A percentile compares a stretch with the other conserved stretches of the same genome.
Conservation (phyloP, 2,888 invertebrate species). For the Drosophila affinis region DNA sequence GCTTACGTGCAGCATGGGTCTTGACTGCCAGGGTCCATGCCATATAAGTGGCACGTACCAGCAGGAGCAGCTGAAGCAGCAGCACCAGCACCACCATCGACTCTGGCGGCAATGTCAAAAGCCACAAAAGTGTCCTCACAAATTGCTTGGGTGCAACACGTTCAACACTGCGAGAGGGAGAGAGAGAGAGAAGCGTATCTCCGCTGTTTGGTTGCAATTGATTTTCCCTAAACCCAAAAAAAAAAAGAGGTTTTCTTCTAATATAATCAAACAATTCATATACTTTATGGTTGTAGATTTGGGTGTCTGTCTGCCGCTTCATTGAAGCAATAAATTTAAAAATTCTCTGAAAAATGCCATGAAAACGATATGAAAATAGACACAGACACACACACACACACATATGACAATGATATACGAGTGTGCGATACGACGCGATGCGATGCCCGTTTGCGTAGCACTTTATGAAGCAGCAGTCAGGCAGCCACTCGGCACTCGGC, state of each 20-base stretch:
- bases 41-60: conserved; percentile 72
- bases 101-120: conserved; percentile 14
- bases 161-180: conserved; percentile 23
- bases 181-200: conserved; percentile 2
- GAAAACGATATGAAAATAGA: conserved; percentile 49
- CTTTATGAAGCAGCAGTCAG: conserved; percentile 23
- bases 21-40: conserved; percentile 21
- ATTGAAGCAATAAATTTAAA: conserved; percentile 75
- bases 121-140: conserved; percentile 68
- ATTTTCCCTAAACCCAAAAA: conserved; percentile 51
- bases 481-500: conserved; percentile 28
- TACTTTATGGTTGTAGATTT: conserved; percentile 34
- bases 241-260: conserved; percentile 14
- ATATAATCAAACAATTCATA: conserved; percentile 54
- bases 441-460: conserved; percentile 25
- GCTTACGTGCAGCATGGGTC: conserved; percentile 72
- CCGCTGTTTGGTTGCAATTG: conserved; percentile 63
- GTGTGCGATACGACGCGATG: not conserved
- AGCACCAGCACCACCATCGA: conserved; percentile 6
- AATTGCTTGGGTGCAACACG: conserved; percentile 70
- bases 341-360: conserved; percentile 52
- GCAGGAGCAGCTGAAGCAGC: conserved; percentile 8
- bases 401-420: conserved; percentile 68
- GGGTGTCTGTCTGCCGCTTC: conserved; percentile 48
- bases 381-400: conserved; percentile 13